Percentiles rank a stretch among this genome's conserved stretches.
phyloP scores from a whole-genome alignment of 1,140 invertebrate species.

The Trissolcus basalis region DNA sequence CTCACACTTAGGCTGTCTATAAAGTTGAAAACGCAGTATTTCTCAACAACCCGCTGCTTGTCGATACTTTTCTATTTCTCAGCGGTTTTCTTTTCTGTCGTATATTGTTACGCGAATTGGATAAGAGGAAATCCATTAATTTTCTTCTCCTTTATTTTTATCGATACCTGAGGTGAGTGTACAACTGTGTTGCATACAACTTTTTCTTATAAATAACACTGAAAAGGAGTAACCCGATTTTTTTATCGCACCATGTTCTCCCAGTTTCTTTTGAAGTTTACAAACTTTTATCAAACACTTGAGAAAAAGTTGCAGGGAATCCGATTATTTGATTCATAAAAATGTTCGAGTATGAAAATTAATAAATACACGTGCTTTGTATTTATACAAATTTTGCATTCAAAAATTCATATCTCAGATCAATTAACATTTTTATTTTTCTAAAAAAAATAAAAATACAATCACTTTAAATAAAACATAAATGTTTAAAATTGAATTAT shows the following conservation, averaged over 20 bases:
- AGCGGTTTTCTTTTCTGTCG: slow-evolving; percentile 82
- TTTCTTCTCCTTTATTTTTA: slow-evolving; percentile 79
- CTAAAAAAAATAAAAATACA: no score
- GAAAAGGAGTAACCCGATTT: slow-evolving; percentile 20
- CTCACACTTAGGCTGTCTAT: slow-evolving; percentile 59
- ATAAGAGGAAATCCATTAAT: slow-evolving; percentile 81
- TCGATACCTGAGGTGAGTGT: slow-evolving; percentile 79
- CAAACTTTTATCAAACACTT: no score
- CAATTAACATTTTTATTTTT: no score
- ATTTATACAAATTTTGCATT: no score
- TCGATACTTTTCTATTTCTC: slow-evolving; percentile 83
- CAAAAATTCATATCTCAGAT: no score
- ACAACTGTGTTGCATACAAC: slow-evolving; percentile 38
- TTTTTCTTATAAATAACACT: slow-evolving; percentile 40
- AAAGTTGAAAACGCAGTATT: slow-evolving; percentile 76
- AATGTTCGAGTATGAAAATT: slow-evolving; percentile 16
- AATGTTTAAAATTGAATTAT: no score
- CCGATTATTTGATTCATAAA: no score
- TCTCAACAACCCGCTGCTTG: slow-evolving; percentile 80
- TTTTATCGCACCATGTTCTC: background rate
- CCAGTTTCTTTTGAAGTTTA: background rate
- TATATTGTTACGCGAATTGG: slow-evolving; percentile 81
- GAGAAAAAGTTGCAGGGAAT: no score
- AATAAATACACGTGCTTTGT: no score
- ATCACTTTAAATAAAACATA: no score